Base-by-base conservation (phyloP, 2,888 invertebrate species). In the Acronicta psi region DNA sequence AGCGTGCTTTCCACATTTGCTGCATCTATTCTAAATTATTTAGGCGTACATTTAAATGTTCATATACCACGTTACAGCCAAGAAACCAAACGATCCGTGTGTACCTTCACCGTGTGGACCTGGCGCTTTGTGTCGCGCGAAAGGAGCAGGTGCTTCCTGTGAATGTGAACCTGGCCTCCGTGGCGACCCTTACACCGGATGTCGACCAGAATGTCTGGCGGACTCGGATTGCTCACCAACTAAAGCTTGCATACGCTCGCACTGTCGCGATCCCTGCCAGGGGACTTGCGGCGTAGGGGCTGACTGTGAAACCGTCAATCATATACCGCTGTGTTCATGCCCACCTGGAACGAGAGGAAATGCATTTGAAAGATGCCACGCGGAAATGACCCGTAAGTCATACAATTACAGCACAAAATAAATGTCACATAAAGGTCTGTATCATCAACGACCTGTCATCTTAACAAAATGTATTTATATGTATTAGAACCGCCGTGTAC, bases 211-310 rank as follows among this genome's bases (percentile, higher is more conserved):
- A 87, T 98, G 98, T 86, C 94, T 98, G 3, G 96, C 97, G 52
- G 98, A 98, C 82, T 96, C 97, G n/a, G 98, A 98, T 77, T 98
- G 98, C 88, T 95, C 97, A 0, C 95, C 97, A 55, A 96, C 97
- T 69, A 96, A 96, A 74, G 96, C 97, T 1, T 98, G 98, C 82
- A 96, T 97, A 78, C 95, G 96, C 37, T 97, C 97, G 72, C 97
- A 97, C 83, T 98, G 98, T 81, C 95, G 96, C 61, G 97, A 98
- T 89, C 98, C 98, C 37, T 97, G 98, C 82, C 94, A 96, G 53
- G 97, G 96, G 69, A 96, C 97, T 13, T 98, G 98, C 77, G 98
- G 98, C 45, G 86, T 97, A 10, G 98, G 97, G 78, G 97, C 98
- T 1, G 95, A 96, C 63, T 97, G 97, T 84, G 95, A 95, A 75